Evolutionary conservation across 2,888 invertebrate genomes (phyloP).

Genomic region (Beris morrisii): DNA sequence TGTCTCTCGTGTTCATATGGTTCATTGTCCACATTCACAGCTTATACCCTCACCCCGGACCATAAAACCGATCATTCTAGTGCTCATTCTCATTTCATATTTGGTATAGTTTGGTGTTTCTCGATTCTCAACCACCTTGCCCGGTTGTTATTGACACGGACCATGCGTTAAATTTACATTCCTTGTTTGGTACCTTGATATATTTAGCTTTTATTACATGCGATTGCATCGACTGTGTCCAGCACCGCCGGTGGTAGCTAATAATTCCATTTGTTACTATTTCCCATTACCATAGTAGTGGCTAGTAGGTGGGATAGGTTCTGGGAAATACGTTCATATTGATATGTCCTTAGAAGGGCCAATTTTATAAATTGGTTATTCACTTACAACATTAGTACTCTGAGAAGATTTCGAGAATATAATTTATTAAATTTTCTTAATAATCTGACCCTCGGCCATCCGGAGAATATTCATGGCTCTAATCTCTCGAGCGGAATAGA

Average conservation of each 20-base stretch:
- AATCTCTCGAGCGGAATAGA: no score
- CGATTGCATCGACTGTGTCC: constrained; percentile 14
- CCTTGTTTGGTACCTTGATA: constrained; percentile 15
- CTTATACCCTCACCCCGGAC: neutral
- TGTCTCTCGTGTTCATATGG: constrained; percentile 13
- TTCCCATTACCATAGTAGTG: neutral
- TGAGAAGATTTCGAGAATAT: no score
- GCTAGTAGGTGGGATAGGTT: neutral
- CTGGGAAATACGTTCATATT: constrained; percentile 7
- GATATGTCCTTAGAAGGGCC: neutral
- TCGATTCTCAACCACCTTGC: constrained; percentile 9
- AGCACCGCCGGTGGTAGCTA: neutral
- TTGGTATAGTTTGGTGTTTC: neutral
- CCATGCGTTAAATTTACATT: constrained; percentile 29
- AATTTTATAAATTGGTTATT: neutral
- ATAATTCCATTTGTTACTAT: no score
- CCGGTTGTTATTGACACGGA: constrained; percentile 24
- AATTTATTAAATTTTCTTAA: no score
- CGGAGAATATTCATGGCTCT: no score
- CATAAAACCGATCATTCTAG: no score
- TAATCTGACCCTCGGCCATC: no score
- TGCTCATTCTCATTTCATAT: constrained; percentile 7
- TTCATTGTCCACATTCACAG: neutral
- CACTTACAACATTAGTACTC: no score
- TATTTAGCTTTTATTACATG: constrained; percentile 17